These are phyloP conservation scores for Teleogryllus oceanicus DNA, from an alignment of 2,888 invertebrate species.

Conservation along the genomic window DNA sequence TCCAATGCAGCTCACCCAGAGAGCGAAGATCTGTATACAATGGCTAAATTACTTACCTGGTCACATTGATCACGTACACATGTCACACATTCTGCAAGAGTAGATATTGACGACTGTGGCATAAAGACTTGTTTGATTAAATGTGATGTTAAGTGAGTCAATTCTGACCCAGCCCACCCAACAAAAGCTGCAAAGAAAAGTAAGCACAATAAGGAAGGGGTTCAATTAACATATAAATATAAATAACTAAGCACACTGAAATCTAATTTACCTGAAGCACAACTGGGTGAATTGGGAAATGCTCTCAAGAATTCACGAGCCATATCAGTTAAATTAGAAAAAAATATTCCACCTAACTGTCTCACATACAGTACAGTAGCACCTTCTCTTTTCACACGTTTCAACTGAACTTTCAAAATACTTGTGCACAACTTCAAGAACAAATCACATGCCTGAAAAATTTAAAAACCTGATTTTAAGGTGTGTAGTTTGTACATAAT, in stretches of 20 bases:
- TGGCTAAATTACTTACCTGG: conserved; percentile 49
- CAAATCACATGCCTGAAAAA: conserved; percentile 69
- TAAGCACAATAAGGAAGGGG: neutral
- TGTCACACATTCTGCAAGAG: conserved; percentile 81
- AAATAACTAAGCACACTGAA: neutral
- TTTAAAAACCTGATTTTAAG: neutral
- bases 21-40: no score
- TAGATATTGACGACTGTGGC: conserved; percentile 79
- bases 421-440: conserved; percentile 78
- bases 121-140: conserved; percentile 85
- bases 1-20: no score
- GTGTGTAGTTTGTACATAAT: neutral
- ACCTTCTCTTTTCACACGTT: conserved; percentile 76
- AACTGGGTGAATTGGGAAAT: conserved; percentile 72
- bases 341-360: conserved; percentile 78
- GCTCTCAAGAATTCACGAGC: conserved; percentile 72
- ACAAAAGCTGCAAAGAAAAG: conserved; percentile 62
- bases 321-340: conserved; percentile 74
- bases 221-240: neutral
- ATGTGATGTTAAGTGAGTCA: conserved; percentile 74
- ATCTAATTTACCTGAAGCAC: conserved; percentile 61
- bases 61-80: conserved; percentile 73
- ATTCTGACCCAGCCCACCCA: conserved; percentile 85
- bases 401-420: conserved; percentile 74
- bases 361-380: conserved; percentile 75